These are phyloP conservation scores for Crenuchus spilurus DNA, from an alignment of 2,797 vertebrate species.

Conservation along the genomic window DNA sequence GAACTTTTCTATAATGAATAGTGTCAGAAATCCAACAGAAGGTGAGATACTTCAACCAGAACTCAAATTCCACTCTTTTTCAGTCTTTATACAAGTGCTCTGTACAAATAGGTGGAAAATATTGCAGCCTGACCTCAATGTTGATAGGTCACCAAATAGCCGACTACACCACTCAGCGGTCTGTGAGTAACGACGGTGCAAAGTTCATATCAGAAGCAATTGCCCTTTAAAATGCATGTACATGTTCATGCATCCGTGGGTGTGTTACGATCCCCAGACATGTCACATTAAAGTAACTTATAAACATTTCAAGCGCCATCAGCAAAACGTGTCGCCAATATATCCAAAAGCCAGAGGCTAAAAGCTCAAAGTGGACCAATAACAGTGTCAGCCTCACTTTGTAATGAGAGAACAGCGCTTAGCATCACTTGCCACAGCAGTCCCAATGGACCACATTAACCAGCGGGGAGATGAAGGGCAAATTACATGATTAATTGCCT, in stretches of 20 bases:
- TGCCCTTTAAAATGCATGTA: background rate
- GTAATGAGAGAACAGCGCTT: constrained; percentile 26
- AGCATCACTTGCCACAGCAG: background rate
- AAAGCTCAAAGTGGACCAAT: constrained; percentile 21
- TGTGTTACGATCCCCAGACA: background rate
- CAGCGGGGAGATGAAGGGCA: constrained; percentile 47
- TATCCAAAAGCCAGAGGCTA: background rate
- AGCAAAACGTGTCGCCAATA: background rate
- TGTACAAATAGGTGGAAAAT: background rate
- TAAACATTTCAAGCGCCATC: background rate
- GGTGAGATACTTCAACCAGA: background rate
- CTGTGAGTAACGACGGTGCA: background rate
- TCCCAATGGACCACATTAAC: constrained; percentile 49
- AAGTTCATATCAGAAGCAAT: background rate
- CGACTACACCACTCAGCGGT: background rate
- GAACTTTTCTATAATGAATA: background rate
- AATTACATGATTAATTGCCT: constrained; percentile 52
- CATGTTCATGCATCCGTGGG: background rate
- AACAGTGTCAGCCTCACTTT: constrained; percentile 6
- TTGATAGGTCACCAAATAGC: constrained; percentile 6
- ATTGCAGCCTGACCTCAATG: background rate
- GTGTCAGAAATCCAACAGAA: background rate
- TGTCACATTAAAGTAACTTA: background rate
- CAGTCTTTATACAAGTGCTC: background rate
- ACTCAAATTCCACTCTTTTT: background rate